A percentile compares a stretch with the other conserved stretches of the same genome.
These are phyloP conservation scores for Trissolcus brochymenae DNA, from an alignment of 2,888 invertebrate genomes.

Conservation along the genomic window DNA sequence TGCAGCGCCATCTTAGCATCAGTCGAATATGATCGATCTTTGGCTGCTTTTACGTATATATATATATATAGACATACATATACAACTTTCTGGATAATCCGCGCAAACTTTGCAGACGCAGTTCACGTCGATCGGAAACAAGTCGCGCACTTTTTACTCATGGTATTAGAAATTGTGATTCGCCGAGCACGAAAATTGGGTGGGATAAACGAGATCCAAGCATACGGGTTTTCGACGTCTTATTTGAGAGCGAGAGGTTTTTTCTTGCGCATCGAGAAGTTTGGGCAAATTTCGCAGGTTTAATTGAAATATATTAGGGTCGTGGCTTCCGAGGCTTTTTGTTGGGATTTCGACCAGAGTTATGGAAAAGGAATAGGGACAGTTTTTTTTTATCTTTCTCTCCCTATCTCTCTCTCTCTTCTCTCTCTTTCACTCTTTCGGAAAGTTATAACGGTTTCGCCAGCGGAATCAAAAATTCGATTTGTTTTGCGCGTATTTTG, in stretches of 20 bases:
- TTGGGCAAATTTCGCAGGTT: slow-evolving; percentile 2
- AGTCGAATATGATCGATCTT: slow-evolving; percentile 20
- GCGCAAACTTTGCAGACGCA: slow-evolving; percentile 15
- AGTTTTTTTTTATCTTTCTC: too few relatives aligned
- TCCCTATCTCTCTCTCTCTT: too few relatives aligned
- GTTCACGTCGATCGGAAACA: slow-evolving; percentile 20
- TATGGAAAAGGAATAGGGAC: too few relatives aligned
- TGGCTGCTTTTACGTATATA: slow-evolving; percentile 8
- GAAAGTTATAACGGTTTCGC: too few relatives aligned
- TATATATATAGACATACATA: slow-evolving; percentile 7
- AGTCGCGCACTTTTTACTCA: slow-evolving; percentile 13
- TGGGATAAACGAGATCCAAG: slow-evolving; percentile 7
- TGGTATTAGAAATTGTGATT: slow-evolving; percentile 26
- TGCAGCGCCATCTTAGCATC: slow-evolving; percentile 27
- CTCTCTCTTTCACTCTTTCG: too few relatives aligned
- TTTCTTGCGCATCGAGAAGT: not conserved
- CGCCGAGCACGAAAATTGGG: not conserved
- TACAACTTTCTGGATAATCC: slow-evolving; percentile 15
- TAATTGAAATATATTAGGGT: slow-evolving; percentile 4
- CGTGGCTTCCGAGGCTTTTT: not conserved
- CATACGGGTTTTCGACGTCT: not conserved
- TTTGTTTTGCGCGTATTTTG: too few relatives aligned
- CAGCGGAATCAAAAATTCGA: too few relatives aligned
- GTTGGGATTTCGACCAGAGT: too few relatives aligned
- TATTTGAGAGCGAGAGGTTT: not conserved